Conservation (phyloP, 2,113 vertebrate genomes). For the Vulpes lagopus region DNA sequence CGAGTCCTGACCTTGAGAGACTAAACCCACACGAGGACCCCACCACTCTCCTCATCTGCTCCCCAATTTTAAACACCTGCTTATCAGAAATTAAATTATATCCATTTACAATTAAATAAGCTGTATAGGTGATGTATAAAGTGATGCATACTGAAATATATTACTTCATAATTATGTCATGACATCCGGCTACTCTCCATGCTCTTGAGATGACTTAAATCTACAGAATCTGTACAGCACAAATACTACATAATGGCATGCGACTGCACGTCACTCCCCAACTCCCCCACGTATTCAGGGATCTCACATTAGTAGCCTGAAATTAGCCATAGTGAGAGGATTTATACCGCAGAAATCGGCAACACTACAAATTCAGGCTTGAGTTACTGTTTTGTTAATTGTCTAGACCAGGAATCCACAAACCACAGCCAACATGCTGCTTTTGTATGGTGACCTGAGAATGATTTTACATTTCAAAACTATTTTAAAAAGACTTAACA, state of each 20-base stretch:
- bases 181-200: not conserved
- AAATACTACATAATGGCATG: not conserved
- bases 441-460: constrained; percentile 42
- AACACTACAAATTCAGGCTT: not conserved
- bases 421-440: not conserved
- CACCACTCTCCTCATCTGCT: rapidly evolving
- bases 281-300: not conserved
- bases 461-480: constrained; percentile 28
- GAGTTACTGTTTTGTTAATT: not conserved
- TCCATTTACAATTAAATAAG: not conserved
- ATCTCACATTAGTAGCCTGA: not conserved
- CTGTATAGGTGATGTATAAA: not conserved
- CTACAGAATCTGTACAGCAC: not conserved
- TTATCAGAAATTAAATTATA: constrained; percentile 1
- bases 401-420: constrained; percentile 14
- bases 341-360: not conserved
- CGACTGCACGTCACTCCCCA: not conserved
- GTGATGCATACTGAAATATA: not conserved
- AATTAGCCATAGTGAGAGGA: not conserved
- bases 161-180: not conserved
- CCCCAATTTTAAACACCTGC: not conserved
- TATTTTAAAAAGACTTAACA: not conserved
- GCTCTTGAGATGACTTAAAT: not conserved
- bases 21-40: not conserved
- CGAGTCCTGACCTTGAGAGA: not conserved